phyloP scores from a whole-genome alignment of 2,888 invertebrate species.

The Patella ulyssiponensis region DNA sequence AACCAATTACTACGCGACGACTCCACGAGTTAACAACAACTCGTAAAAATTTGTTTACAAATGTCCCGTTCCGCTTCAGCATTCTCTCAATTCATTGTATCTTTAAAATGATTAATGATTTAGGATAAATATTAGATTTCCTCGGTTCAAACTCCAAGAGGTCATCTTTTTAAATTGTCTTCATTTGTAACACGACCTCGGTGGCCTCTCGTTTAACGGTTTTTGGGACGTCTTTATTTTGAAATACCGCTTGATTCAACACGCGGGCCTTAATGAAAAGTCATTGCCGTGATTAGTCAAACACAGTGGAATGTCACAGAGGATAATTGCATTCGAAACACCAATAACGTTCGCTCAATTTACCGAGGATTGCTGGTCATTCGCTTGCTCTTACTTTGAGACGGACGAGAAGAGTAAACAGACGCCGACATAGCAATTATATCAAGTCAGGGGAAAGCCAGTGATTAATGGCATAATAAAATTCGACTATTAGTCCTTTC shows the following conservation, averaged over 20 bases:
- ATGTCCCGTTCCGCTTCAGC: slow-evolving; percentile 1
- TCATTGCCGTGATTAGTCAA: slow-evolving; percentile 39
- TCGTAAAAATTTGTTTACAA: no score
- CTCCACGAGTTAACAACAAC: no score
- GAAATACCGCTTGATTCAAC: slow-evolving; percentile 25
- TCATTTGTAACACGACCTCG: slow-evolving; percentile 34
- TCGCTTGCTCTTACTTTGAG: background rate
- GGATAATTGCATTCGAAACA: slow-evolving; percentile 30
- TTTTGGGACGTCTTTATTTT: slow-evolving; percentile 33
- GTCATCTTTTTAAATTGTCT: slow-evolving; percentile 30
- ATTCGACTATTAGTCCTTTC: background rate
- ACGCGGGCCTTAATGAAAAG: slow-evolving; percentile 31
- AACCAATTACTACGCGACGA: slow-evolving; percentile 42
- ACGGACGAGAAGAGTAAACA: slow-evolving; percentile 29
- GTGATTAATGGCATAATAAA: slow-evolving; percentile 38
- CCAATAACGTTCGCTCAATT: slow-evolving; percentile 16
- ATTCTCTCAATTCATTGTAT: no score
- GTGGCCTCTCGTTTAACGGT: slow-evolving; percentile 24
- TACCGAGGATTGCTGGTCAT: background rate
- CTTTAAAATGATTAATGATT: slow-evolving; percentile 40
- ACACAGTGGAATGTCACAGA: slow-evolving; percentile 35
- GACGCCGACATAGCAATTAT: slow-evolving; percentile 34
- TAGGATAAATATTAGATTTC: slow-evolving; percentile 45
- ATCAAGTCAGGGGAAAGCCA: slow-evolving; percentile 24
- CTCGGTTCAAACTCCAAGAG: slow-evolving; percentile 17